Evolutionary conservation across 2,113 vertebrate species (phyloP).

Genomic region (Pangasianodon hypophthalmus): DNA sequence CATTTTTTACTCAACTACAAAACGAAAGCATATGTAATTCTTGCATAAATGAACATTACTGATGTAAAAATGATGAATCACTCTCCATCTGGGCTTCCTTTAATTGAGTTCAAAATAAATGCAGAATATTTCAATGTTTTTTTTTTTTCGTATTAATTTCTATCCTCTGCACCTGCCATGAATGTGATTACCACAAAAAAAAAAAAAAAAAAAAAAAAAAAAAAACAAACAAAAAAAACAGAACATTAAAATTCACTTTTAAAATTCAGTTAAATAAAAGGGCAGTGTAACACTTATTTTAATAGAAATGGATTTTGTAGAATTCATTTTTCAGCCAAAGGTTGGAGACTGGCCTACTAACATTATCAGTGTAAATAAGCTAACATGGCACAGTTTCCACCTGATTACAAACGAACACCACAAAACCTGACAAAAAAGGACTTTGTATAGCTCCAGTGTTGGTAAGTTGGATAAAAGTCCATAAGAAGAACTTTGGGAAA

Average conservation of each 20-base stretch:
- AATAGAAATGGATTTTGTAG: background rate
- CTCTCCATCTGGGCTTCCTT: background rate
- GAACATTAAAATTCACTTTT: background rate
- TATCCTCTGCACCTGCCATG: background rate
- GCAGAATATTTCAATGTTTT: background rate
- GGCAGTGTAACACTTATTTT: no score
- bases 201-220: background rate
- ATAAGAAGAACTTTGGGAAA: no score
- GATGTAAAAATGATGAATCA: background rate
- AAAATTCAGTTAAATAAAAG: no score
- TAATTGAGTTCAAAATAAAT: background rate
- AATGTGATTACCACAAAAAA: background rate
- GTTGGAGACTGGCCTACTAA: background rate
- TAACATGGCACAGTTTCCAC: no score
- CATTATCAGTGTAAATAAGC: background rate
- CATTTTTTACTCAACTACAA: background rate
- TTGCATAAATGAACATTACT: background rate
- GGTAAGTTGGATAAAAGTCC: no score
- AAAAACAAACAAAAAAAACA: no score
- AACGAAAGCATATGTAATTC: background rate
- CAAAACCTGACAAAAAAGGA: background rate
- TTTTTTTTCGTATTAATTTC: background rate
- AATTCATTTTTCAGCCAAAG: background rate
- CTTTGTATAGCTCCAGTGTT: no score
- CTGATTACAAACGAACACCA: background rate